These are phyloP conservation scores for Acanthopagrus latus DNA, from an alignment of 2,797 vertebrate genomes.

Conservation along the genomic window DNA sequence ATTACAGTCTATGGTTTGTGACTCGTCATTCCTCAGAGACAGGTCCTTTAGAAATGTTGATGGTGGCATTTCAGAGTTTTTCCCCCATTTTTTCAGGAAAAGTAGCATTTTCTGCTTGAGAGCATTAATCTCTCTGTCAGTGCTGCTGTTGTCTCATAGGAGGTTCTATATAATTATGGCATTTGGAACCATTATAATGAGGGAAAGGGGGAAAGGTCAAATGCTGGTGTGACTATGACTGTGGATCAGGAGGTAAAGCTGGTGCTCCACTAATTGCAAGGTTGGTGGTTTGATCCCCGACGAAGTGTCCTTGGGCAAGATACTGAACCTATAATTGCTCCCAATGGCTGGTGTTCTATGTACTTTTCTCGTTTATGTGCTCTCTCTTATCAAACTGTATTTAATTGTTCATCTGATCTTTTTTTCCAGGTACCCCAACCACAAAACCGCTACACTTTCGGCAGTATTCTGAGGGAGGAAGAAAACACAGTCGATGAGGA, in stretches of 20 bases:
- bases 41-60: constrained; percentile 19
- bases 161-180: constrained; percentile 24
- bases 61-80: constrained; percentile 23
- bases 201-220: constrained; percentile 13
- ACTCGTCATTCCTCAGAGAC: constrained; percentile 24
- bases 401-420: constrained; percentile 9
- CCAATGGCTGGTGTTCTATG: not conserved
- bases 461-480: constrained; percentile 91
- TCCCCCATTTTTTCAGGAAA: not conserved
- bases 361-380: not conserved
- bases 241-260: not conserved
- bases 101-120: constrained; percentile 13
- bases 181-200: constrained; percentile 45
- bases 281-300: not conserved
- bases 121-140: constrained; percentile 24
- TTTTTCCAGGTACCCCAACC: constrained; percentile 84
- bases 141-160: constrained; percentile 8
- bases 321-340: too few relatives aligned
- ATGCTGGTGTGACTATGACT: constrained; percentile 5
- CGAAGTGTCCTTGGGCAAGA: too few relatives aligned
- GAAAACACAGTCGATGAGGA: constrained; percentile 83
- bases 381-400: constrained; percentile 1
- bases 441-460: constrained; percentile 89
- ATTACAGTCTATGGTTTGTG: constrained; percentile 12
- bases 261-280: too few relatives aligned